Base-by-base conservation (phyloP, 2,888 invertebrate genomes). In the Ochropleura leucogaster region DNA sequence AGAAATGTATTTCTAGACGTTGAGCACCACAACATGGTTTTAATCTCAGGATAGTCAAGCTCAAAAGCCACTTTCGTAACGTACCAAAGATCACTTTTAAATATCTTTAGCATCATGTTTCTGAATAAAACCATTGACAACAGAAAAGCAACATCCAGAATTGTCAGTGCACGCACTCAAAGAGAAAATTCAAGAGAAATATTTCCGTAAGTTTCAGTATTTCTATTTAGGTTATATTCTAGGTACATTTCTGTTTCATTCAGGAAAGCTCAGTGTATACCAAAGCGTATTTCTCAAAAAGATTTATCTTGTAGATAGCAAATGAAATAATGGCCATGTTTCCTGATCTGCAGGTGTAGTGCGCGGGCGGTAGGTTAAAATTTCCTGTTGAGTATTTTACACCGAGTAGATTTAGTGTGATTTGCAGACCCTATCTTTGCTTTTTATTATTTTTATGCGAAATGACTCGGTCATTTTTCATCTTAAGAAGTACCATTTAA, bases 301-400 rank as follows among this genome's bases (percentile, higher is more conserved):
- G 90, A 89, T 89, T 88, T 89, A 89, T 89, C 88, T 74, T 79
- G 76, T 51, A 87, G 89, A 90, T 90, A 91, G 86, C 86, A 74
- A 73, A 87, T 89, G 87, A 91, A 91, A 87, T 92, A 90, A 90
- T 88, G 90, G 83, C 86, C 79, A 86, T 78, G 84, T 90, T 92
- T 92, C 92, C 92, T 89, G 89, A 88, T 85, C 83, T 85, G 66
- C 79, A 71, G 75, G 82, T 73, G 72, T 69, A 76, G 64, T 72
- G 59, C 62, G 49, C 79, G 69, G 72, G 72, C 78, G 74, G 76
- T 78, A 65, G 65, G 82, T 72, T 77, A 72, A 79, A 80, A 85
- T 77, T 87, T 88, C 89, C 86, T 86, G 84, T 80, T 78, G 14
- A 68, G 77, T 72, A 74, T 69, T 83, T 79, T 66, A 60, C 40